Conservation (phyloP, 2,888 invertebrate genomes). For the Eristalis arbustorum region DNA sequence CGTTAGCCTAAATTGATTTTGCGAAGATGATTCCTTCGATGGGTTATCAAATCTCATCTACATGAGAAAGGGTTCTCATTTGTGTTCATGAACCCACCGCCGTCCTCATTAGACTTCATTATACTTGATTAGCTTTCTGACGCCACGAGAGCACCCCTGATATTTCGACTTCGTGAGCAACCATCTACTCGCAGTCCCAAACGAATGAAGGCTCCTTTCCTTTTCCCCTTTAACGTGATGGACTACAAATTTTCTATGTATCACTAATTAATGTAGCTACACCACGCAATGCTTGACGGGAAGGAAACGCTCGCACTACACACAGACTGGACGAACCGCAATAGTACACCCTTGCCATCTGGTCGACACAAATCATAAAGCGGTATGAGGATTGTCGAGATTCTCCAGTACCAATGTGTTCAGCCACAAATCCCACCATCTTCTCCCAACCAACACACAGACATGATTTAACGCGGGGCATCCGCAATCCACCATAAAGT, state of each 20-base stretch:
- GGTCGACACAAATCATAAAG: constrained; percentile 32
- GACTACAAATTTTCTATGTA: background rate
- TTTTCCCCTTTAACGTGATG: background rate
- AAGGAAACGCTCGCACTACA: background rate
- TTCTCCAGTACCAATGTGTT: background rate
- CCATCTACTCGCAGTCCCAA: background rate
- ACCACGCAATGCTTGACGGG: background rate
- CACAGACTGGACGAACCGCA: constrained; percentile 6
- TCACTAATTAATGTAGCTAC: background rate
- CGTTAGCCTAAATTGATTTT: background rate
- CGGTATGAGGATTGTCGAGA: background rate
- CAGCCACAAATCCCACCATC: constrained; percentile 37
- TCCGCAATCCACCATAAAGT: constrained; percentile 31
- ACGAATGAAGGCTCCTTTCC: background rate
- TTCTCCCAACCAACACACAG: constrained; percentile 26
- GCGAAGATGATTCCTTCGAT: background rate
- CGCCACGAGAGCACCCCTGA: background rate
- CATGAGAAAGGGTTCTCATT: background rate
- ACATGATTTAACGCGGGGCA: constrained; percentile 37
- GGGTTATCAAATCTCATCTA: background rate
- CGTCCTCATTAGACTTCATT: background rate
- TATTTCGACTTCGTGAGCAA: background rate
- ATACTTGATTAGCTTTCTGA: background rate
- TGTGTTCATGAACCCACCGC: background rate
- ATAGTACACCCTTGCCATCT: constrained; percentile 16